Percentiles rank a stretch among this genome's conserved stretches.
Conservation (phyloP, 2,113 vertebrate genomes). For the Turdus rufiventris region DNA sequence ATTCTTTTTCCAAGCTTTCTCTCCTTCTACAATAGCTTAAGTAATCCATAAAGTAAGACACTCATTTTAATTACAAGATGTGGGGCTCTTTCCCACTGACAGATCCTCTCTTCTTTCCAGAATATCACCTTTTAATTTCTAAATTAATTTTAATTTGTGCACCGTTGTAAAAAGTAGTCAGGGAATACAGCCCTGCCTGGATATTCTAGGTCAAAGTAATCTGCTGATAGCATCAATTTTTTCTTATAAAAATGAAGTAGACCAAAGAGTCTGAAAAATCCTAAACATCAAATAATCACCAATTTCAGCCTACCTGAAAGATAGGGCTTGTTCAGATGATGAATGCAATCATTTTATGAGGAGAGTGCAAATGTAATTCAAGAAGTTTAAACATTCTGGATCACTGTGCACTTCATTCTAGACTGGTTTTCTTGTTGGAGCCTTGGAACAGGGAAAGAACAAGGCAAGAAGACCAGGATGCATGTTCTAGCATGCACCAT, state of each 20-base stretch:
- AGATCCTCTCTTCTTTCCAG: conserved; percentile 1
- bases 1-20: background rate
- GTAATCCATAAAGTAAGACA: background rate
- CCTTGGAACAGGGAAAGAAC: background rate
- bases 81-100: background rate
- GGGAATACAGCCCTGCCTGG: background rate
- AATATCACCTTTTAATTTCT: conserved; percentile 14
- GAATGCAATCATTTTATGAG: background rate
- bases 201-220: conserved; percentile 9
- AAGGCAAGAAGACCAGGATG: background rate
- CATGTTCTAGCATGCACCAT: background rate
- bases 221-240: background rate
- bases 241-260: background rate
- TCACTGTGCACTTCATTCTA: background rate
- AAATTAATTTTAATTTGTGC: background rate
- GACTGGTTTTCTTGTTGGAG: background rate
- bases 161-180: background rate
- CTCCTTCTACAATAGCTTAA: background rate
- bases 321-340: background rate
- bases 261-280: background rate
- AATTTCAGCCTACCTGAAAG: background rate
- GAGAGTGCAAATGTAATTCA: background rate
- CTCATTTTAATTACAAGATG: background rate
- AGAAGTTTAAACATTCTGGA: background rate
- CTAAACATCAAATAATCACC: background rate